Base-by-base conservation (phyloP, 2,113 vertebrate species). In the Coptodon bakossiorum region DNA sequence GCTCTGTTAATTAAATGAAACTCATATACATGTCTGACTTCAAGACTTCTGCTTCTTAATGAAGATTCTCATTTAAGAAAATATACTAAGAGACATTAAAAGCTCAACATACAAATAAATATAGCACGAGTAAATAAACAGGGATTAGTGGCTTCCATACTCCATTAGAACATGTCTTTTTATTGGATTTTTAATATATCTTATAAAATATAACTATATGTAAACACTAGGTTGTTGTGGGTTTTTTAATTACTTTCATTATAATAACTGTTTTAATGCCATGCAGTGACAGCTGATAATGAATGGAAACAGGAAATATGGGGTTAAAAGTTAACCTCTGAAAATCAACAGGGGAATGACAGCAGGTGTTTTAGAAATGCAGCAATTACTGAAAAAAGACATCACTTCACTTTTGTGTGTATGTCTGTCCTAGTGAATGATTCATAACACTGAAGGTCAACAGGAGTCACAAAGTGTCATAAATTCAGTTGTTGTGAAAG, bases 1-100 rank as follows among this genome's bases (percentile, higher is more conserved):
- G 0, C 40, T 43, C 40, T 52, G 17, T 52, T 52, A n/a, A 5
- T 52, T n/a, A 9, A 52, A 9, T n/a, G 0, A n/a, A 52, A 52
- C 17, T n/a, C 8, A 19, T 5, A n/a, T 52, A 3, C 50, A 52
- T 52, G 17, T 52, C 1, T 5, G 19, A 52, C 50, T 10, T 5
- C 4, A 52, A 52, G 8, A 52, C 50, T 52, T 52, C 50, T 52
- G 50, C 1, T 13, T 43, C 40, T 43, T 6, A 52, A n/a, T 1
- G 50, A 52, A 0, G 0, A 19, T 19, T 52, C 50, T 52, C 7
- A 19, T 52, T 52, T n/a, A 52, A 52, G 50, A 43, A 52, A n/a
- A 52, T 52, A 19, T 9, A n/a, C 0, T 0, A 19, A 52, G 17
- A 52, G 17, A 19, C 17, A 9, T 19, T 52, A 9, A 19, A 52